Conservation (phyloP, 2,113 vertebrate genomes). For the Barnardius zonarius region DNA sequence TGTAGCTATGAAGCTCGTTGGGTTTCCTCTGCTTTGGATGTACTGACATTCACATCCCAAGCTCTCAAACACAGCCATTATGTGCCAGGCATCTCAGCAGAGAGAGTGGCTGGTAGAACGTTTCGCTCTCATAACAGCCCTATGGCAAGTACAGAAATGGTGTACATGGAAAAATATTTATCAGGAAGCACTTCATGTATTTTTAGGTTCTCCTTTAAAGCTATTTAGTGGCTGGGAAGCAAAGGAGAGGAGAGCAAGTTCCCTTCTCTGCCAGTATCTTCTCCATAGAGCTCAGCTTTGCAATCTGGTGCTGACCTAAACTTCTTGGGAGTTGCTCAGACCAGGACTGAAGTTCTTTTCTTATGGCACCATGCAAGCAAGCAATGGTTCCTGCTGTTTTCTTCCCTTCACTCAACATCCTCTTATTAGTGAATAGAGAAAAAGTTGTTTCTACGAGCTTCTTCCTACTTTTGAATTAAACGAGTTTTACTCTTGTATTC, state of each 20-base stretch:
- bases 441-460: not conserved
- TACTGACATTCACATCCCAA: not conserved
- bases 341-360: not conserved
- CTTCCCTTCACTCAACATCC: not conserved
- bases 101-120: not conserved
- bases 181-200: constrained; percentile 13
- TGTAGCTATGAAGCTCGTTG: not conserved
- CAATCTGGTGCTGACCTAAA: not conserved
- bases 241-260: not conserved
- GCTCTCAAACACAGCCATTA: not conserved
- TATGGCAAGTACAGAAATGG: not conserved
- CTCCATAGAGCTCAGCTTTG: not conserved
- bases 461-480: not conserved
- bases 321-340: not conserved
- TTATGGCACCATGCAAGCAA: not conserved
- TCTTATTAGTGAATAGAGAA: not conserved
- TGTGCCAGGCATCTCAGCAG: not conserved
- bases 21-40: constrained; percentile 21
- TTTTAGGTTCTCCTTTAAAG: constrained; percentile 40
- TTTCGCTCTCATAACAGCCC: not conserved
- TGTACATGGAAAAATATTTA: constrained; percentile 31
- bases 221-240: not conserved
- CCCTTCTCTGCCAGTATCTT: not conserved
- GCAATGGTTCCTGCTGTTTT: not conserved
- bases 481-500: not conserved